phyloP scores from a whole-genome alignment of 1,140 invertebrate genomes.

The Diuraphis noxia region DNA sequence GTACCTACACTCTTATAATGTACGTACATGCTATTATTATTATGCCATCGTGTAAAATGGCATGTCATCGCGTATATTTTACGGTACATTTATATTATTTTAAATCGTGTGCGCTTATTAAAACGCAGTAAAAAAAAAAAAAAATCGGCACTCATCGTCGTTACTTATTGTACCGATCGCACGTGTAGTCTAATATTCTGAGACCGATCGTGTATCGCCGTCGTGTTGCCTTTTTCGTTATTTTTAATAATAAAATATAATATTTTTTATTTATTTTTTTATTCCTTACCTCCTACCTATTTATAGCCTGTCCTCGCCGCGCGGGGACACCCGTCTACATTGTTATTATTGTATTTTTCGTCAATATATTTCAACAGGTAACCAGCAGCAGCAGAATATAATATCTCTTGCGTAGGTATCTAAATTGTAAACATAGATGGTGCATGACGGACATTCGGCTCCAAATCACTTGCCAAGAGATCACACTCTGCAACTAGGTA shows the following conservation, averaged over 20 bases:
- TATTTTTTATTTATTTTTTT: neutral
- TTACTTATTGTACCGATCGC: neutral
- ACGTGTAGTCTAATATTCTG: neutral
- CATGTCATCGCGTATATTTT: neutral
- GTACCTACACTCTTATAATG: neutral
- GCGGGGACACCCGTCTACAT: too few relatives aligned
- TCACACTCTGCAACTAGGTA: too few relatives aligned
- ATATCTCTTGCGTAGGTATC: too few relatives aligned
- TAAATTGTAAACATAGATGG: too few relatives aligned
- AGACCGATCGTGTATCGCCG: neutral
- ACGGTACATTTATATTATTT: neutral
- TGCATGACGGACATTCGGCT: too few relatives aligned
- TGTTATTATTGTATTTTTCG: too few relatives aligned
- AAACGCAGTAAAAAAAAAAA: neutral
- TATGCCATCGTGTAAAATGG: neutral
- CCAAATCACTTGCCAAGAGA: too few relatives aligned
- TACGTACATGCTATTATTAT: neutral
- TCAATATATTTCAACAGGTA: too few relatives aligned
- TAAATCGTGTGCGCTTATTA: too few relatives aligned
- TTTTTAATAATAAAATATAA: neutral
- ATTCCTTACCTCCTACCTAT: neutral
- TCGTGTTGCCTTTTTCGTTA: neutral
- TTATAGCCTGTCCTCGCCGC: neutral
- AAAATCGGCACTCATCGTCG: neutral
- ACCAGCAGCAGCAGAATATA: too few relatives aligned